phyloP scores from a whole-genome alignment of 2,797 vertebrate species.

The Diglossa cyanea region DNA sequence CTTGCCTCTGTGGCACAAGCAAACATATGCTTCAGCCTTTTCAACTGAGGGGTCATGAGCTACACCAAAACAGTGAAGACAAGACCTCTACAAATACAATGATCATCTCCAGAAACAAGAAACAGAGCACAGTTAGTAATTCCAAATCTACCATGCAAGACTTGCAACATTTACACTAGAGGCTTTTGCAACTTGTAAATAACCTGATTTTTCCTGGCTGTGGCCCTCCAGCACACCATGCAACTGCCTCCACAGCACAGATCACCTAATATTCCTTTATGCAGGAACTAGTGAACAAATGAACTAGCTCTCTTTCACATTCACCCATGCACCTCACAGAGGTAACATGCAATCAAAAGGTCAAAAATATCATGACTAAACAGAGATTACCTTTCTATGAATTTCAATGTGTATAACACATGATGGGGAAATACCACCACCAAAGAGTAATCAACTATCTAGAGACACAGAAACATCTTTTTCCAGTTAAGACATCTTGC shows the following conservation, averaged over 20 bases:
- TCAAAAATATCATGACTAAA: neutral
- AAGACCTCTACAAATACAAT: neutral
- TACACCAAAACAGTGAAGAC: neutral
- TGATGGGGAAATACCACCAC: neutral
- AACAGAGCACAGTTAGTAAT: neutral
- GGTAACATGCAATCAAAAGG: neutral
- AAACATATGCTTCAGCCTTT: neutral
- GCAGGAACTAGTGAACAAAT: neutral
- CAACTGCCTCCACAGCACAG: neutral
- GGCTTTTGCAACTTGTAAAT: neutral
- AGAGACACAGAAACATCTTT: neutral
- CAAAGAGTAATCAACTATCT: neutral
- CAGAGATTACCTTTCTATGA: neutral
- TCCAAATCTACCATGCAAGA: neutral
- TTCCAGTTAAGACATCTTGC: neutral
- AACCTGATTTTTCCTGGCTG: neutral
- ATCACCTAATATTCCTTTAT: neutral
- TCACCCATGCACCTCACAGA: neutral
- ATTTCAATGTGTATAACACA: neutral
- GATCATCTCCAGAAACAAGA: neutral
- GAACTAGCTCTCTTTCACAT: neutral
- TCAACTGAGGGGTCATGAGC: neutral
- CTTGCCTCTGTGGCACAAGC: neutral
- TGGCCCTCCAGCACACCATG: neutral
- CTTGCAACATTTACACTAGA: neutral